phyloP scores from a whole-genome alignment of 2,888 invertebrate species.

The Labia minor region DNA sequence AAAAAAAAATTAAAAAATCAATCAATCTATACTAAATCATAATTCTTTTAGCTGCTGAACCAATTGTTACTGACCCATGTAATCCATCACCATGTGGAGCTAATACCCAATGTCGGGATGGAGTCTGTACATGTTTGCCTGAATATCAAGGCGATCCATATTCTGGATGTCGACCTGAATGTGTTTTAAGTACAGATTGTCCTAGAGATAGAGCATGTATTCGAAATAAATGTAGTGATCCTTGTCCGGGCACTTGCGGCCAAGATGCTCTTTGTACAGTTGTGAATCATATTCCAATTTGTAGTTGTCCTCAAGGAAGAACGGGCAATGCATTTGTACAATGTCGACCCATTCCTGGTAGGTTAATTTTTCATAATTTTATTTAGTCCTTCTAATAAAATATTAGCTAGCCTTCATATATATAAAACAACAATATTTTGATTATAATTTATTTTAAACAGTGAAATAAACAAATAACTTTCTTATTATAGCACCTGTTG shows the following conservation, averaged over 20 bases:
- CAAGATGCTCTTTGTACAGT: slow-evolving; percentile 60
- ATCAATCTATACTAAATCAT: background rate
- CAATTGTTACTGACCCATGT: slow-evolving; percentile 48
- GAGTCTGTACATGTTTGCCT: slow-evolving; percentile 37
- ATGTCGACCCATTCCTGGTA: slow-evolving; percentile 49
- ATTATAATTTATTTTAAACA: slow-evolving; percentile 49
- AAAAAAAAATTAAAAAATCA: slow-evolving; percentile 27
- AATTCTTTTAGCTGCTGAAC: slow-evolving; percentile 27
- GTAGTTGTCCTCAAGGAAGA: slow-evolving; percentile 58
- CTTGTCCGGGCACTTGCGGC: slow-evolving; percentile 67
- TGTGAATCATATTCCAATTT: slow-evolving; percentile 64
- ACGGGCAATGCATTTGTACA: slow-evolving; percentile 61
- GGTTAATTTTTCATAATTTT: no score
- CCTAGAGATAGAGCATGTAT: slow-evolving; percentile 56
- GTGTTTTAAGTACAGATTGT: slow-evolving; percentile 64
- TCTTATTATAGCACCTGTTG: slow-evolving; percentile 31
- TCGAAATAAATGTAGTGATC: slow-evolving; percentile 60
- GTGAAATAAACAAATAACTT: background rate
- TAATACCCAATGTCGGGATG: slow-evolving; percentile 52
- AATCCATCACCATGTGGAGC: slow-evolving; percentile 36
- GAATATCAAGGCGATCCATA: slow-evolving; percentile 49
- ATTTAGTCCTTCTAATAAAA: no score
- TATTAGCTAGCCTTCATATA: no score
- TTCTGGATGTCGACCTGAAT: slow-evolving; percentile 64
- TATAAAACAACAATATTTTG: no score